Conservation (phyloP, 2,888 invertebrate species). For the Zonitis immaculata region DNA sequence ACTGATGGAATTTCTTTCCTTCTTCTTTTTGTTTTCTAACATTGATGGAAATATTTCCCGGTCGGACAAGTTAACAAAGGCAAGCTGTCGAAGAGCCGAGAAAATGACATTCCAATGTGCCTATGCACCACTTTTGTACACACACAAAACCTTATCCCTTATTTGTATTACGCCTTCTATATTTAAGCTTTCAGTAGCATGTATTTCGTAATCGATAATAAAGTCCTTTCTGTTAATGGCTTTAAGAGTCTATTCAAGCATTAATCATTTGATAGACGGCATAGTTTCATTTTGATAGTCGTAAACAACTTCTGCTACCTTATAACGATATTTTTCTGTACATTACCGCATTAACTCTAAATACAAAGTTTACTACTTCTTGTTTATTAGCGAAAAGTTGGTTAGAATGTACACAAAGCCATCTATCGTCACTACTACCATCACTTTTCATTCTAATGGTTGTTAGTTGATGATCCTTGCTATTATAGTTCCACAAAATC, state of each 20-base stretch:
- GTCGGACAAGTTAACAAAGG: conserved; percentile 43
- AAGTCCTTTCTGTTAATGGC: conserved; percentile 1
- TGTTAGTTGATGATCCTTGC: not conserved
- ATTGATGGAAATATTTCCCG: conserved; percentile 40
- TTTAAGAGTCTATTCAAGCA: conserved; percentile 12
- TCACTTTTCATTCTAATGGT: not conserved
- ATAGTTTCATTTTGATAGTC: conserved; percentile 16
- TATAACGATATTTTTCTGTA: too few relatives aligned
- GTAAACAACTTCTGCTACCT: not conserved
- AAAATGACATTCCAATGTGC: conserved; percentile 43
- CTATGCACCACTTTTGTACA: conserved; percentile 32
- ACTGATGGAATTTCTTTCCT: not conserved
- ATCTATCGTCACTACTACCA: not conserved
- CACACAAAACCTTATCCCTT: conserved; percentile 16
- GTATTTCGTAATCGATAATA: conserved; percentile 13
- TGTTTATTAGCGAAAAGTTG: not conserved
- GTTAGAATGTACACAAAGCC: not conserved
- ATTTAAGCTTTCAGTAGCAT: not conserved
- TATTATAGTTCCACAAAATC: not conserved
- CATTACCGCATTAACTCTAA: too few relatives aligned
- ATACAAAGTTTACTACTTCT: not conserved
- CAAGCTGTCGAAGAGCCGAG: conserved; percentile 35
- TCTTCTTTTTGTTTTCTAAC: too few relatives aligned
- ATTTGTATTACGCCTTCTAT: conserved; percentile 12
- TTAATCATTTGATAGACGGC: conserved; percentile 15